Conservation (phyloP, 1,140 invertebrate species). For the Pristionchus pacificus region DNA sequence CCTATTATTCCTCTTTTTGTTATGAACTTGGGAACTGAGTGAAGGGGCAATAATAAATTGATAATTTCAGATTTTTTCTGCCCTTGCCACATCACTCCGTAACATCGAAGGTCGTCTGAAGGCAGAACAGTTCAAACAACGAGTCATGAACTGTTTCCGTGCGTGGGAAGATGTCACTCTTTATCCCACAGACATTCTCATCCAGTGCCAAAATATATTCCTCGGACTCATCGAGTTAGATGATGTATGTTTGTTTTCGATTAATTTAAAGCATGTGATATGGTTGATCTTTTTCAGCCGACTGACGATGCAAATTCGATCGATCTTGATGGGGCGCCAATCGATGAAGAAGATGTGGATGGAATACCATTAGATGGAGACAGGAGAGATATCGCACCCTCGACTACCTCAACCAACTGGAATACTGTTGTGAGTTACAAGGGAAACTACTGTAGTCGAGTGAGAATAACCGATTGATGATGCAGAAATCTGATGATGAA, state of each 20-base stretch:
- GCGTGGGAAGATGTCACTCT: slow-evolving; percentile 98
- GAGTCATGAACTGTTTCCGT: slow-evolving; percentile 86
- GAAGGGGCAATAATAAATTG: neutral
- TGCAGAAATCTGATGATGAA: slow-evolving; percentile 37
- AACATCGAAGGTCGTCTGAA: slow-evolving; percentile 80
- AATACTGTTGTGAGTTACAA: slow-evolving; percentile 3
- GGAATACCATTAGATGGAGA: slow-evolving; percentile 28
- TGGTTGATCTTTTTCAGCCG: slow-evolving; percentile 15
- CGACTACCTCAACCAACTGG: slow-evolving; percentile 4
- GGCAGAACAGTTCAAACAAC: slow-evolving; percentile 89
- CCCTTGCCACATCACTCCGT: slow-evolving; percentile 73
- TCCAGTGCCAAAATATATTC: slow-evolving; percentile 84
- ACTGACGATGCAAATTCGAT: too few relatives aligned
- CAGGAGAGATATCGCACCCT: slow-evolving; percentile 27
- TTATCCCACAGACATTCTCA: slow-evolving; percentile 88
- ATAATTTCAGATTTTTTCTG: slow-evolving; percentile 70
- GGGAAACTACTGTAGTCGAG: slow-evolving; percentile 8
- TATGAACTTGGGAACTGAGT: neutral
- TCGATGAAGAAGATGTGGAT: slow-evolving; percentile 41
- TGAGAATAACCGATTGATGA: too few relatives aligned
- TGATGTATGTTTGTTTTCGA: slow-evolving; percentile 8
- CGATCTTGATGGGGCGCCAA: too few relatives aligned
- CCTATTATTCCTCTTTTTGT: neutral
- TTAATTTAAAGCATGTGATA: neutral
- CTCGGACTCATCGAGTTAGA: slow-evolving; percentile 65